Evolutionary conservation across 1,140 invertebrate species (phyloP).

Genomic region (Cepaea nemoralis): DNA sequence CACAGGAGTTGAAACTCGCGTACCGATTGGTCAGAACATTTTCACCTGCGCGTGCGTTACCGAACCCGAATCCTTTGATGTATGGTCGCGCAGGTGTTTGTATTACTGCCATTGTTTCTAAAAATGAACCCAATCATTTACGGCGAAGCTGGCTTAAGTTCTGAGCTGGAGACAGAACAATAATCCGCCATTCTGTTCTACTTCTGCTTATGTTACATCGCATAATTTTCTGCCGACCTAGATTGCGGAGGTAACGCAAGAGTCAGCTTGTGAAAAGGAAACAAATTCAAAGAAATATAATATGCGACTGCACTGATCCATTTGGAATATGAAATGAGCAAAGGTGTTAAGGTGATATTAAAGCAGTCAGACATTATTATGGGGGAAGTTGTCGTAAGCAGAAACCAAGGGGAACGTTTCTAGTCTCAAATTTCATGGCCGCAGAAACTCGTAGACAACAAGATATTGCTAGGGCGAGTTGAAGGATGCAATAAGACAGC

Average conservation of each 20-base stretch:
- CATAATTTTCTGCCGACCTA: background rate
- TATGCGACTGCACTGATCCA: background rate
- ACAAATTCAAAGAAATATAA: background rate
- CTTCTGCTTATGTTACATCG: background rate
- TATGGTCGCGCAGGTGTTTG: constrained; percentile 32
- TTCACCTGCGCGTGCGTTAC: constrained; percentile 39
- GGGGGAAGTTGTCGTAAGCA: too few species aligned
- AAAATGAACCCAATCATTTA: background rate
- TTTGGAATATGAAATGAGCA: background rate
- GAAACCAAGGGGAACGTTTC: too few species aligned
- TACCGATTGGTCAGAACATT: constrained; percentile 15
- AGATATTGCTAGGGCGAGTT: too few species aligned
- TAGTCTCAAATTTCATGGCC: too few species aligned
- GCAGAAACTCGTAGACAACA: too few species aligned
- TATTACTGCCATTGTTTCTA: constrained; percentile 4
- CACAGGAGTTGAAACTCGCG: constrained; percentile 7
- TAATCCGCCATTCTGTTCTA: background rate
- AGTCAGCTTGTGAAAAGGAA: too few species aligned
- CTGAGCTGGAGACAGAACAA: background rate
- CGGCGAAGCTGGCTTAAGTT: background rate
- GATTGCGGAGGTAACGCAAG: background rate
- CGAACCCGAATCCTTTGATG: constrained; percentile 31
- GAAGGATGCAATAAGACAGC: too few species aligned
- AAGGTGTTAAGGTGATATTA: background rate
- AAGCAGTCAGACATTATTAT: too few species aligned